Evolutionary conservation across 2,888 invertebrate species (phyloP).

Genomic region (Polymixis flavicincta): DNA sequence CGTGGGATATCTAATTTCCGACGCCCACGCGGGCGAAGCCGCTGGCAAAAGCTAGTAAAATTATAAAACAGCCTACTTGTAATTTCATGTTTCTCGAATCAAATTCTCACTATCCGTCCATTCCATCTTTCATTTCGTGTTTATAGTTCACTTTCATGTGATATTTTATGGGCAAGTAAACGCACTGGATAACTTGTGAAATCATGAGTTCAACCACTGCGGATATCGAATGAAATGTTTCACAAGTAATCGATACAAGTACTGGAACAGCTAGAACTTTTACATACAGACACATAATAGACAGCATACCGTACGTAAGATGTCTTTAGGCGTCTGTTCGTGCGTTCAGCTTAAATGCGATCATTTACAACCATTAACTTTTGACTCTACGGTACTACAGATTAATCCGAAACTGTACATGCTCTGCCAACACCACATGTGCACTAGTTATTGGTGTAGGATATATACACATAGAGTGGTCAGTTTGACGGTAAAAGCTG

Average conservation of each 20-base stretch:
- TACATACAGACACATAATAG: not conserved
- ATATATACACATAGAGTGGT: not conserved
- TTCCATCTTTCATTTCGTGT: conserved; percentile 12
- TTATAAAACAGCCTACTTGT: not conserved
- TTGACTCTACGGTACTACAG: not conserved
- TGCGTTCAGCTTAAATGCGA: too few species aligned
- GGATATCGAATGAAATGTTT: conserved; percentile 5
- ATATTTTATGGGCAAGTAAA: conserved; percentile 42
- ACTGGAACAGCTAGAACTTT: not conserved
- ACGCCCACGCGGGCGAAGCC: too few species aligned
- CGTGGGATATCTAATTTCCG: too few species aligned
- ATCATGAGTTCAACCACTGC: conserved; percentile 21
- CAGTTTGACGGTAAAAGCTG: not conserved
- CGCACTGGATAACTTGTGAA: conserved; percentile 23
- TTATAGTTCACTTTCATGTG: conserved; percentile 36
- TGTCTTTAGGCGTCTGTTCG: too few species aligned
- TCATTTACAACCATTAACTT: not conserved
- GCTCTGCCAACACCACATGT: not conserved
- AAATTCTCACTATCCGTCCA: not conserved
- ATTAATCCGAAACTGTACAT: not conserved
- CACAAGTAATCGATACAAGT: not conserved
- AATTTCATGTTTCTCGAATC: conserved; percentile 2
- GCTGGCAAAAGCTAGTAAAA: not conserved
- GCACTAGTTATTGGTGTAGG: not conserved
- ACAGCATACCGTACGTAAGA: too few species aligned